Evolutionary conservation across 2,888 invertebrate genomes (phyloP).

Genomic region (Erebia epiphron): DNA sequence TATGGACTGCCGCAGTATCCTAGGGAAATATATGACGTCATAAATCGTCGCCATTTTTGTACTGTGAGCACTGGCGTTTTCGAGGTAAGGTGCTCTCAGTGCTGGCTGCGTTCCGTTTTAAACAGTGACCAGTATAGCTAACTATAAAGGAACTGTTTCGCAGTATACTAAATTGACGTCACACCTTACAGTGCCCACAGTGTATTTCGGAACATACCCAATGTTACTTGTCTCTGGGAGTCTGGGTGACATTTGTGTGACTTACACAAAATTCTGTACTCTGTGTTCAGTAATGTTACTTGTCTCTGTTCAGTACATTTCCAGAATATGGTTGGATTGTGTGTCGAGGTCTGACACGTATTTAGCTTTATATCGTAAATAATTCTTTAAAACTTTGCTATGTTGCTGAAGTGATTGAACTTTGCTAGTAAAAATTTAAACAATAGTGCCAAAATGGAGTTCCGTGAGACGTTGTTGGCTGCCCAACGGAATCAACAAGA

Average conservation of each 20-base stretch:
- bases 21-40: no score
- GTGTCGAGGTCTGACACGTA: conserved; percentile 76
- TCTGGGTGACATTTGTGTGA: not conserved
- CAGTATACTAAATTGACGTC: no score
- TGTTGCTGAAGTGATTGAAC: conserved; percentile 49
- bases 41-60: no score
- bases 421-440: conserved; percentile 36
- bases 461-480: conserved; percentile 75
- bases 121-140: no score
- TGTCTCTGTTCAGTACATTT: conserved; percentile 74
- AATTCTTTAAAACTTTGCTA: conserved; percentile 58
- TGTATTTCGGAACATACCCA: no score
- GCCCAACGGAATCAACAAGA: conserved; percentile 81
- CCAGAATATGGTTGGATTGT: conserved; percentile 80
- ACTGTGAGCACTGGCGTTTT: no score
- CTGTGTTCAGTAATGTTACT: conserved; percentile 73
- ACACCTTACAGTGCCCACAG: no score
- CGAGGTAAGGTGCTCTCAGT: no score
- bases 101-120: no score
- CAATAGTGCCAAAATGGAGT: conserved; percentile 64
- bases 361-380: conserved; percentile 68
- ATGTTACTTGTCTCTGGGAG: no score
- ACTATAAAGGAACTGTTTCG: no score
- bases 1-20: no score
- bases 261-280: conserved; percentile 33